phyloP scores from a whole-genome alignment of 2,113 vertebrate genomes.

The Chlorodrepanis virens region DNA sequence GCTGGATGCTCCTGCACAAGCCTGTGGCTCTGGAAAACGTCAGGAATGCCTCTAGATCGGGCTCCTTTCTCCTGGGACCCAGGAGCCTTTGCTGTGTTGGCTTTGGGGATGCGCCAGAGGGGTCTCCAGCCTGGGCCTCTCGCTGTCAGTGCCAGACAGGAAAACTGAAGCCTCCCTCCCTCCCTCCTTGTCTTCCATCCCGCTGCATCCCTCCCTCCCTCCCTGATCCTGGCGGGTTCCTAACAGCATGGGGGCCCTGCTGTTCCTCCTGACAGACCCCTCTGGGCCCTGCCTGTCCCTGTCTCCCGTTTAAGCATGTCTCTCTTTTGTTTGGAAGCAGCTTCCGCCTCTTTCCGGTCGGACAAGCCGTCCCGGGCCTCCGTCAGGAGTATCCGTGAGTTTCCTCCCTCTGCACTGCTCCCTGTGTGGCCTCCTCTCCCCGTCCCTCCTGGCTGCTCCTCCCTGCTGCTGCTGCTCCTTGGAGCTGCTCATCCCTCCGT shows the following conservation, averaged over 20 bases:
- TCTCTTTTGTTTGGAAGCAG: constrained; percentile 66
- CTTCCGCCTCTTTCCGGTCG: constrained; percentile 77
- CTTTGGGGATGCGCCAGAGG: not conserved
- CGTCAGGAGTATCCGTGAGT: constrained; percentile 82
- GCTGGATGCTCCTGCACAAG: not conserved
- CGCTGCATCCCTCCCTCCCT: not conserved
- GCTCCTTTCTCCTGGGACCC: not conserved
- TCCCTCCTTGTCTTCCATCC: not conserved
- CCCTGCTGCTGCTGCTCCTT: not conserved
- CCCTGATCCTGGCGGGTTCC: not conserved
- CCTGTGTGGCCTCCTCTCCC: not conserved
- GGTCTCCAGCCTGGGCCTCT: not conserved
- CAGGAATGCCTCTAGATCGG: not conserved
- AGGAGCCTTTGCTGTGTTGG: not conserved
- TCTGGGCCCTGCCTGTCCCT: not conserved
- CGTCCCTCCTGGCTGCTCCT: not conserved
- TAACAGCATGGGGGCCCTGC: constrained; percentile 6
- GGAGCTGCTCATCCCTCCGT: not conserved
- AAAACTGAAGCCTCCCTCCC: not conserved
- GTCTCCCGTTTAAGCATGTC: constrained; percentile 25
- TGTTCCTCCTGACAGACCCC: not conserved
- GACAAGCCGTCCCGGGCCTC: constrained; percentile 75
- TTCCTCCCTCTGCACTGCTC: constrained; percentile 35
- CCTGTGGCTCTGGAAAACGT: not conserved
- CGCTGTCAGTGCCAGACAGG: not conserved